phyloP scores from a whole-genome alignment of 2,888 invertebrate genomes.

The Cerastis rubricosa region DNA sequence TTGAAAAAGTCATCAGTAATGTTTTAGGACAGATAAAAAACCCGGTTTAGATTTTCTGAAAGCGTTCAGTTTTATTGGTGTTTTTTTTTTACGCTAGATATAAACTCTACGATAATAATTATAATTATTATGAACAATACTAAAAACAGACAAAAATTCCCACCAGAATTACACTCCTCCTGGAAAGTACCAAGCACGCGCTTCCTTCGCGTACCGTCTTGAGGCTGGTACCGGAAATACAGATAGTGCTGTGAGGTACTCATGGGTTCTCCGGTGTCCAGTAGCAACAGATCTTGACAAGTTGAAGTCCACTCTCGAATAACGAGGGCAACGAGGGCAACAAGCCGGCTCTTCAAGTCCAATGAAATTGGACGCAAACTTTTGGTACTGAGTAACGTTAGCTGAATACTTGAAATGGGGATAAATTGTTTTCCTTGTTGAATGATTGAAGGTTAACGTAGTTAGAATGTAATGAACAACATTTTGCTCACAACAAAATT shows the following conservation, averaged over 20 bases:
- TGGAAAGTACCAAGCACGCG: constrained; percentile 81
- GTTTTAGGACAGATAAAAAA: no score
- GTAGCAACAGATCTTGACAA: constrained; percentile 56
- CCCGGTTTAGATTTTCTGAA: neutral
- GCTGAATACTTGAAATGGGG: constrained; percentile 31
- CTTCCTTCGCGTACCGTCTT: constrained; percentile 73
- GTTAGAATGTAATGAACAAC: neutral
- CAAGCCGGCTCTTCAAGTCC: constrained; percentile 56
- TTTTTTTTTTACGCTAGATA: neutral
- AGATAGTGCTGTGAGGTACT: constrained; percentile 52
- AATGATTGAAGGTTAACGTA: neutral
- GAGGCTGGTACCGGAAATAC: constrained; percentile 52
- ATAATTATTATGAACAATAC: neutral
- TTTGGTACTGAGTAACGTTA: constrained; percentile 13
- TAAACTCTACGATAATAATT: neutral
- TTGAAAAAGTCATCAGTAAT: no score
- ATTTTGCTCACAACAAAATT: neutral
- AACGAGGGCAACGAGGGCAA: constrained; percentile 66
- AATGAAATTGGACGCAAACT: constrained; percentile 64
- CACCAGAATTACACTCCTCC: constrained; percentile 81
- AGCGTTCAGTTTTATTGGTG: neutral
- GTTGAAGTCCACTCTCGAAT: constrained; percentile 61
- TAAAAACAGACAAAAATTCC: constrained; percentile 46
- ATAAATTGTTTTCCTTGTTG: constrained; percentile 44
- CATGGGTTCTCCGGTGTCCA: constrained; percentile 58